Percentiles rank a stretch among this genome's conserved stretches.
phyloP scores from a whole-genome alignment of 2,113 vertebrate species.

The Damaliscus lunatus region DNA sequence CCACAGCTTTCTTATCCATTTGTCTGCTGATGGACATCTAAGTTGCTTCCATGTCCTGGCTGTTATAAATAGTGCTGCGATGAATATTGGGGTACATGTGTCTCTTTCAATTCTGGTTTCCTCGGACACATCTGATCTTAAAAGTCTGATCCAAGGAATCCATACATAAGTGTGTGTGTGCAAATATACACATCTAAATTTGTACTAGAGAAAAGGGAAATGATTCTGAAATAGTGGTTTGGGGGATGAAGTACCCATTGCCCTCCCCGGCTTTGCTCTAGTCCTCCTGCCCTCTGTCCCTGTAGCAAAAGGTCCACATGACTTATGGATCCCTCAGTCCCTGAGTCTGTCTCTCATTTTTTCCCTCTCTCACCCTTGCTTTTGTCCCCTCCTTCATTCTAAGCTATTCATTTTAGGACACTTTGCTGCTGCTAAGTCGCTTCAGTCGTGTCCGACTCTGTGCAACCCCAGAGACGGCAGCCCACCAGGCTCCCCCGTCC shows the following conservation, averaged over 20 bases:
- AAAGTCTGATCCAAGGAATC: not conserved
- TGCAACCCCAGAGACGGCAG: fast-evolving
- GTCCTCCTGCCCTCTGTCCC: no score
- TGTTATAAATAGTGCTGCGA: not conserved
- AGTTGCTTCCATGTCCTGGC: not conserved
- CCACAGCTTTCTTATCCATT: no score
- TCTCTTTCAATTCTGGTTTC: not conserved
- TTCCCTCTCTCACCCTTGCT: not conserved
- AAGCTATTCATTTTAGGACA: not conserved
- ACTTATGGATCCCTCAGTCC: fast-evolving
- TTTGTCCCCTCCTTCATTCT: not conserved
- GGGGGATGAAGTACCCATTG: not conserved
- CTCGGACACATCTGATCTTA: not conserved
- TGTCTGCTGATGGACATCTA: no score
- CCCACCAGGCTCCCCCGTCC: no score
- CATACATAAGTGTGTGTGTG: not conserved
- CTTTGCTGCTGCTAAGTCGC: not conserved
- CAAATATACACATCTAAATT: not conserved
- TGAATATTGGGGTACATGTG: not conserved
- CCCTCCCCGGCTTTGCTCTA: not conserved
- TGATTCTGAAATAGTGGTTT: not conserved
- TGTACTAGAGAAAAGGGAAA: not conserved
- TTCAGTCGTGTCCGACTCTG: no score
- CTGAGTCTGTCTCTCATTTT: not conserved
- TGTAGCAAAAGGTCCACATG: not conserved